Evolutionary conservation across 2,888 invertebrate species (phyloP), one percentile per base, ranked within the genome.

Genomic region (Chrysodeixis includens): DNA sequence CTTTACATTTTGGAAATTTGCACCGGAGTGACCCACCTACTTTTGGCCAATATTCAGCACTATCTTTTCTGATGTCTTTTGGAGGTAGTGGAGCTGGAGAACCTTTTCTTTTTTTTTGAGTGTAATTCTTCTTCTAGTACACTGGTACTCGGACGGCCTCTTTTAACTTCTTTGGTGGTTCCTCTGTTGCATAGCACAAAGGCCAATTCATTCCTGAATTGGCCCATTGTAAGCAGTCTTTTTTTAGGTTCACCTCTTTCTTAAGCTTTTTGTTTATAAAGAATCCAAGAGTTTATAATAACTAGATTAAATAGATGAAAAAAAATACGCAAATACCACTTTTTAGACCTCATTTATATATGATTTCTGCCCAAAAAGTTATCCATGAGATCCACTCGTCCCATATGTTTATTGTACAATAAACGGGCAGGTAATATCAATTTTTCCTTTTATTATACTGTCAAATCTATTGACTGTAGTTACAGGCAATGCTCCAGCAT

Each of bases 51-150:
- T 87, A 84, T 76, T 86, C 85, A 85, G 78, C 12, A 81, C 82
- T 84, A 86, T 86, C 86, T 73, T n/a, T n/a, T n/a, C 85, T 84
- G 83, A 87, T 78, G 79, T 86, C 85, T 84, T 86, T 86, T 74
- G 83, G 84, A 79, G 87, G 85, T 79, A 81, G 82, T 52, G 79
- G 83, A 69, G 83, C 83, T 80, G 83, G 79, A 83, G 83, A 82
- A 84, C 82, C 83, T 79, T 82, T 85, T 80, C n/a, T 71, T 76
- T 83, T 83, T 71, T 83, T 87, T 88, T 83, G 18, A 69, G 65
- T 55, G 79, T 57, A 85, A 67, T 83, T 85, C 76, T 66, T 84
- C 78, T 83, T 87, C 83, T 76, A 86, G 81, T 16, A 40, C 0
- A 79, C 84, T 86, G 81, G 58, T 83, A 61, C 85, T 85, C 70